A percentile compares a stretch with the other conserved stretches of the same genome.
Conservation (phyloP, 2,888 invertebrate genomes). For the Perdita meconis region DNA sequence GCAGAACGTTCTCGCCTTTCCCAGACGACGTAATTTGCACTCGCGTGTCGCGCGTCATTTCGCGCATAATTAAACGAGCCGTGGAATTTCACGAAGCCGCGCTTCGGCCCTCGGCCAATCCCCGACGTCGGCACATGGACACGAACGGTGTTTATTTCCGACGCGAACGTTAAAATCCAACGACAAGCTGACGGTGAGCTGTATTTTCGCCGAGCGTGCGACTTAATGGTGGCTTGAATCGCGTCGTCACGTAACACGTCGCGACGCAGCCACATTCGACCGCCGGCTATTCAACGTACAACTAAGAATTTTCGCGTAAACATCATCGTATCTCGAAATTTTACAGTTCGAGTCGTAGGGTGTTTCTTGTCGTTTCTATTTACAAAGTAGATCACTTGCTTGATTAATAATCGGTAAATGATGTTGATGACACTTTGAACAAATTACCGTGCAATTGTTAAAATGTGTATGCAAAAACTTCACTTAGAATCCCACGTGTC, state of each 20-base stretch:
- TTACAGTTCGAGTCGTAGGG: no score
- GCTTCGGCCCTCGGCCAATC: constrained; percentile 27
- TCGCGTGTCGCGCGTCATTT: constrained; percentile 33
- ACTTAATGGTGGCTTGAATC: constrained; percentile 42
- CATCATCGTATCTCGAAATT: background rate
- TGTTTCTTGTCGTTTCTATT: no score
- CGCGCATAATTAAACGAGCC: constrained; percentile 48
- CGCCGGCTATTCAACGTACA: background rate
- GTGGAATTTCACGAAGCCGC: constrained; percentile 50
- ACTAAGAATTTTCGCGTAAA: background rate
- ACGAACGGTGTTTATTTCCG: constrained; percentile 40
- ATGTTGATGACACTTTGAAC: no score
- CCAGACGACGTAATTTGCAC: constrained; percentile 15
- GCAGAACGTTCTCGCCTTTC: background rate
- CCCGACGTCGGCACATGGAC: background rate
- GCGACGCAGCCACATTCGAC: constrained; percentile 3
- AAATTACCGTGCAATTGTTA: background rate
- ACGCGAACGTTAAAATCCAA: constrained; percentile 39
- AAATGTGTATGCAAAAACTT: background rate
- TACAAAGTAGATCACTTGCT: no score
- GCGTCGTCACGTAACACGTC: constrained; percentile 38
- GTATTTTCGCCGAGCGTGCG: constrained; percentile 44
- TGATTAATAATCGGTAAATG: no score
- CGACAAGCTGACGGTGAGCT: constrained; percentile 18
- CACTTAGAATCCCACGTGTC: background rate